Evolutionary conservation across 2,888 invertebrate genomes (phyloP), one percentile per base, ranked within the genome.

Genomic region (Drosophila mettleri): DNA sequence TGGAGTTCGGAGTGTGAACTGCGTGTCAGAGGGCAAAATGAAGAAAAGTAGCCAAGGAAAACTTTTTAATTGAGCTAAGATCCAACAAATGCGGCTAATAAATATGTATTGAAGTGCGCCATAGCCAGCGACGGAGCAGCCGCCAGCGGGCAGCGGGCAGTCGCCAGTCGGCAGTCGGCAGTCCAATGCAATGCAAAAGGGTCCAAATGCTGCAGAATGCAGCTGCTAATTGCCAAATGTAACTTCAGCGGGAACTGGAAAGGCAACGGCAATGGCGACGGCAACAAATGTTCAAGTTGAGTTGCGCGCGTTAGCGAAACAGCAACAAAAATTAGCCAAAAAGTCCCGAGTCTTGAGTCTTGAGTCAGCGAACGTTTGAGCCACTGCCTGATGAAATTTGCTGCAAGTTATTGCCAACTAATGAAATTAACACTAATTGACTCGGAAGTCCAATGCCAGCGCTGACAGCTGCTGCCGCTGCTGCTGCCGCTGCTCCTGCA

Each of bases 11-110:
- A 39, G 41, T 9, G 3, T 14, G 39, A 5, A 20, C 39, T 39
- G 39, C n/a, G 65, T 73, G 72, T 83, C 73, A 80, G 59, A 80
- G 55, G 67, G 70, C 78, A 84, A 86, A 84, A 78, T 86, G 78
- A 84, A 84, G 82, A 81, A 84, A 88, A 88, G 85, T 80, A 80
- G 81, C 85, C 66, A 77, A 82, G 87, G 69, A 80, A 86, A 88
- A 86, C 74, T 86, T 86, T 86, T 88, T 86, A 86, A 86, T 86
- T 86, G 86, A 86, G 86, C 88, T 74, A 86, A 88, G 85, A 84
- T 86, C 87, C 86, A 86, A 88, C 86, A 84, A 86, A 86, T 88
- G 86, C 85, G 87, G 88, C 86, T 86, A 86, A 86, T 86, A 86
- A 86, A 86, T 86, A 86, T 86, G 88, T 88, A 86, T 88, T 85